Conservation (phyloP, 2,888 invertebrate genomes). For the Diadromus collaris region DNA sequence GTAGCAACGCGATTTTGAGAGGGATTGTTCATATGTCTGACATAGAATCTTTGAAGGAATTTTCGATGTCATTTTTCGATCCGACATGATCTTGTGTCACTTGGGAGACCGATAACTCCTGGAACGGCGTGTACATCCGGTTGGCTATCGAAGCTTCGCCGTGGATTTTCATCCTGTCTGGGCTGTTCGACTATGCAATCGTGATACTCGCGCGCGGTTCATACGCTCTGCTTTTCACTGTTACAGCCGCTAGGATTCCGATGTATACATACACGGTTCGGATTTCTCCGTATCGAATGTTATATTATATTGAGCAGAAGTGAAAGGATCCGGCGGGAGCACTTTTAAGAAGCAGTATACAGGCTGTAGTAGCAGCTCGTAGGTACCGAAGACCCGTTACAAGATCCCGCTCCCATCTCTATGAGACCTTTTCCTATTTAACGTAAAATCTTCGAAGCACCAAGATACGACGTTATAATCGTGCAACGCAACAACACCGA, state of each 20-base stretch:
- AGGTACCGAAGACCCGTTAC: conserved; percentile 13
- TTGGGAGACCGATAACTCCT: background rate
- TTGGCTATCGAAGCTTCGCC: conserved; percentile 3
- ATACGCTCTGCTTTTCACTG: conserved; percentile 20
- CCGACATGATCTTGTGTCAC: background rate
- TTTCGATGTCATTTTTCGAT: background rate
- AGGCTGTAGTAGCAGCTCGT: conserved; percentile 6
- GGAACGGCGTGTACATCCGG: background rate
- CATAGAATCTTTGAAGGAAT: background rate
- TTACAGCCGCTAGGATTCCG: conserved; percentile 22
- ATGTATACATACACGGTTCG: conserved; percentile 22
- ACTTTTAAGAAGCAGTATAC: conserved; percentile 20
- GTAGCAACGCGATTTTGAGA: background rate
- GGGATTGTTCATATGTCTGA: background rate
- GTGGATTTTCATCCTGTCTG: conserved; percentile 7
- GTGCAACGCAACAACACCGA: background rate
- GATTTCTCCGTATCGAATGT: conserved; percentile 44
- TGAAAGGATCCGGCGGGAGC: conserved; percentile 49
- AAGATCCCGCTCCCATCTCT: conserved; percentile 16
- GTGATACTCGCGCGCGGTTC: conserved; percentile 12
- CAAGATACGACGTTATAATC: conserved; percentile 1
- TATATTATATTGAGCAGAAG: conserved; percentile 45
- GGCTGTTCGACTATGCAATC: conserved; percentile 20
- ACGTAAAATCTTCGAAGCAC: background rate
- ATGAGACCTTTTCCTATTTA: background rate